These are phyloP conservation scores for Cephalopachus bancanus DNA, from an alignment of 2,797 vertebrate species.

Conservation along the genomic window DNA sequence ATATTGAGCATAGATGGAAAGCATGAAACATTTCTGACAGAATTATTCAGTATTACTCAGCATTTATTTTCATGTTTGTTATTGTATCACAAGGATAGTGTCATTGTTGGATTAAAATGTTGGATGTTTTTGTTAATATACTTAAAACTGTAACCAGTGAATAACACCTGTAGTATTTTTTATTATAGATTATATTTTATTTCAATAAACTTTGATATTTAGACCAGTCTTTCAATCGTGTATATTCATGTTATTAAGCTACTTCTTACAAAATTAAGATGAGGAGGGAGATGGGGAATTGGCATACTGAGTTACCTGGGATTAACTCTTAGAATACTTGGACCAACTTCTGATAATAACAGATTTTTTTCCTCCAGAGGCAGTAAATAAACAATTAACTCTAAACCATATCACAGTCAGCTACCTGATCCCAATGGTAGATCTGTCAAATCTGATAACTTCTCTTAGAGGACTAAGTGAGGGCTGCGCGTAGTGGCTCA, in stretches of 20 bases:
- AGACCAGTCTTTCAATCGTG: constrained; percentile 71
- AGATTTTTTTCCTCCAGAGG: not conserved
- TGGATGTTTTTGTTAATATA: constrained; percentile 79
- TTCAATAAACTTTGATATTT: constrained; percentile 87
- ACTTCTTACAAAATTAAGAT: not conserved
- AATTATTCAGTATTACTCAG: constrained; percentile 80
- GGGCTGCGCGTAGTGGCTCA: not conserved
- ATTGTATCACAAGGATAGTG: constrained; percentile 68
- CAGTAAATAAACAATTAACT: constrained; percentile 1
- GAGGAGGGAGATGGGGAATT: not conserved
- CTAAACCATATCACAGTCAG: not conserved
- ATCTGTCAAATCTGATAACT: not conserved
- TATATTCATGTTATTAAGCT: constrained; percentile 59
- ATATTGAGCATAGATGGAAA: constrained; percentile 63
- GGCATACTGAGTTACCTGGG: not conserved
- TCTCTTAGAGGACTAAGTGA: not conserved
- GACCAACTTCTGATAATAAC: constrained; percentile 18
- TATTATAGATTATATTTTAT: constrained; percentile 87
- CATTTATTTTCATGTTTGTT: constrained; percentile 78
- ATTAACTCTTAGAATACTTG: not conserved
- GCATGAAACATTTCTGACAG: constrained; percentile 69
- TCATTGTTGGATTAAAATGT: constrained; percentile 77
- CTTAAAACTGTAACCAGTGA: constrained; percentile 84
- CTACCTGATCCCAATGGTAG: not conserved
- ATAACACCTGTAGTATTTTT: constrained; percentile 84